Base-by-base conservation (phyloP, 2,113 vertebrate genomes). In the Lutjanus erythropterus region DNA sequence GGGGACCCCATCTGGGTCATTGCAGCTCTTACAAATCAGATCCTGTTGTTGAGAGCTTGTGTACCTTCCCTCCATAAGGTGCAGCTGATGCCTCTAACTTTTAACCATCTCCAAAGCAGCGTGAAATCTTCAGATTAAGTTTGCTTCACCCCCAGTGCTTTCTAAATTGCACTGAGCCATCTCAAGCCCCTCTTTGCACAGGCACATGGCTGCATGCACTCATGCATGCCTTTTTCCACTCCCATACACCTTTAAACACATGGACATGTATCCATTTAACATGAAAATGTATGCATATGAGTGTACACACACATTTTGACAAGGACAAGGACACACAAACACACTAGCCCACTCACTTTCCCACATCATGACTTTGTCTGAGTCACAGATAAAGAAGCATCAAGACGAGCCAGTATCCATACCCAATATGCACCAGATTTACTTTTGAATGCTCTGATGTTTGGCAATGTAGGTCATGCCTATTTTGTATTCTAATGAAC, bases 1-100 rank as follows among this genome's bases (percentile, higher is more conserved):
- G 77, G 70, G 37, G 71, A 80, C 70, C 67, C 78, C 88, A 85
- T 89, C 88, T 92, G 91, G 76, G 80, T 78, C 69, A 61, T 29
- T 21, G 64, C 52, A 21, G 58, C 80, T 67, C 47, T 75, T 58
- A 56, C 50, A 74, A 31, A 72, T 80, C 47, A 27, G 72, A 71
- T 85, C 72, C 84, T 58, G 81, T 67, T 81, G 83, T 82, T 61
- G 71, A 81, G 67, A 79, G 80, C 53, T 73, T 80, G 83, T 88
- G 89, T 81, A 85, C 83, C 80, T 84, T 80, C 68, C 67, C 58
- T 1, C 67, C 41, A 65, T 47, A 67, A 76, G 79, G 78, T 86
- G 87, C 91, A 93, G 90, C 90, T 91, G 91, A 91, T 83, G 85
- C 87, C 68, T 83, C 66, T 47, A 80, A 75, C 68, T 90, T 90